Base-by-base conservation (phyloP, 2,888 invertebrate species). In the Drosophila pseudotakahashii region DNA sequence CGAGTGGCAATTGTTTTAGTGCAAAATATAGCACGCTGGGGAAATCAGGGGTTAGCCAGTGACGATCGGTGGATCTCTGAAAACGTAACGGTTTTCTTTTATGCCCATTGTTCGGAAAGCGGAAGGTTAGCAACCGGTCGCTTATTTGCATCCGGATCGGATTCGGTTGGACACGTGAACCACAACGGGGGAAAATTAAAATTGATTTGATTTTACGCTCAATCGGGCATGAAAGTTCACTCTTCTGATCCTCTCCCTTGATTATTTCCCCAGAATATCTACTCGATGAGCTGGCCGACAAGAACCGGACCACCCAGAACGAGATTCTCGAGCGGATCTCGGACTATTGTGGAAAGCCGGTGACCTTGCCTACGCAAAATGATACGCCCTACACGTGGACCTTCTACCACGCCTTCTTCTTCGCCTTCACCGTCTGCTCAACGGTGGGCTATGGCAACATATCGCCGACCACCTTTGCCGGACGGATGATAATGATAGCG, bases 391-490 rank as follows among this genome's bases (percentile, higher is more conserved):
- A 93, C 67, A 94, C 94, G 89, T 98, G 98, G 98, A 97, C 96
- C 88, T 97, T 96, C 92, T 97, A 97, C 91, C 97, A 98, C 92
- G 96, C 97, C 1, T 95, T 98, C 89, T 97, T 97, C 93, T 98
- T 98, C 91, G 96, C 97, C 5, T 96, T 98, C 83, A 98, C 97
- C 14, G 97, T 97, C 54, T 96, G 97, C 89, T 97, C 97, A 89
- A 98, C 98, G 7, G 97, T 98, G 79, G 98, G 98, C 51, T 98
- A 98, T 91, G 98, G 98, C 51, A 98, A 98, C 91, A 93, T 98
- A 88, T 95, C 97, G 0, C 98, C 98, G 0, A 96, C 96, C 0
- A 96, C 96, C 1, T 94, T 94, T 75, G 92, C 95, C 42, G 95
- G 97, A 9, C 94, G 97, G 77, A 94, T 97, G 75, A 94, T 98